Percentiles rank a stretch among this genome's conserved stretches.
Conservation (phyloP, 2,888 invertebrate species). For the Dinocampus coccinellae region DNA sequence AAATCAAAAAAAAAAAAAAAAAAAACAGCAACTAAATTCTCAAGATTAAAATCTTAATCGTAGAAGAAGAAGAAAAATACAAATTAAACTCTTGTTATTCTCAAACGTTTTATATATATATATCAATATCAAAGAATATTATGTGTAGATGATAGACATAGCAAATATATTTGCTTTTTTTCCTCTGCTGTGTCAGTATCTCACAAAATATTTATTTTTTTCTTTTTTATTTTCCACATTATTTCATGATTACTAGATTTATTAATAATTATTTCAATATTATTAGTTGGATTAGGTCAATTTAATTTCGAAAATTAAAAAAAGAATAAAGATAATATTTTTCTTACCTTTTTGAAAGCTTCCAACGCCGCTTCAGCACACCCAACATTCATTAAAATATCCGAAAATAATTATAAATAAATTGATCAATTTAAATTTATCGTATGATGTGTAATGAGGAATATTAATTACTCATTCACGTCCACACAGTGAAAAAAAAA, state of each 20-base stretch:
- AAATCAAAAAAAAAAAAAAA: no score
- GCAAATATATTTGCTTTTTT: background rate
- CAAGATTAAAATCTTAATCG: background rate
- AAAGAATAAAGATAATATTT: background rate
- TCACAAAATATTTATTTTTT: background rate
- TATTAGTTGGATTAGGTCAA: no score
- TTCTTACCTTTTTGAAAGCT: conserved; percentile 63
- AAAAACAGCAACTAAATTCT: no score
- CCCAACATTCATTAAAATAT: conserved; percentile 59
- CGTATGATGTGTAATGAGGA: conserved; percentile 49
- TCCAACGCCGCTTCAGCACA: conserved; percentile 66
- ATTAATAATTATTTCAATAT: no score
- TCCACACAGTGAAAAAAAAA: conserved; percentile 35
- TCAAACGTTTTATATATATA: background rate
- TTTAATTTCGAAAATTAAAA: no score
- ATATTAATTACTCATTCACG: no score
- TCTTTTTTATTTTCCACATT: no score
- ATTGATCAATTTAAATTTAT: background rate
- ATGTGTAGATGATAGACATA: background rate
- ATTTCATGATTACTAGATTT: no score
- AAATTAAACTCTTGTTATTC: background rate
- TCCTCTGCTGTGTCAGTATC: conserved; percentile 2
- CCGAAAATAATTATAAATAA: conserved; percentile 42
- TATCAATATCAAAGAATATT: background rate
- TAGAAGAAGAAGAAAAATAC: background rate